phyloP scores from a whole-genome alignment of 2,888 invertebrate species.

The Spodoptera littoralis region DNA sequence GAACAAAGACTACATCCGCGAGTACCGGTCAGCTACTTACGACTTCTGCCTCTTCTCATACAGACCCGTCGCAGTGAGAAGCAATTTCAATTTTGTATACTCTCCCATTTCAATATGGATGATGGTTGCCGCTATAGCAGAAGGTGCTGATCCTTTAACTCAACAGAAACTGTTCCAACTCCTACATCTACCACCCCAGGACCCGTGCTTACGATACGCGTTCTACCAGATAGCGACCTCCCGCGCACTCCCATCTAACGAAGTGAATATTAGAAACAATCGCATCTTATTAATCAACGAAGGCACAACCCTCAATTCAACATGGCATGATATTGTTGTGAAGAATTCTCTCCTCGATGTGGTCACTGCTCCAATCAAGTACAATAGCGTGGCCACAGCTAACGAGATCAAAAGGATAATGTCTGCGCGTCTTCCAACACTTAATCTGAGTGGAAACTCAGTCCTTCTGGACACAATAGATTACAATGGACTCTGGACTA shows the following conservation, averaged over 20 bases:
- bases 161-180: slow-evolving; percentile 50
- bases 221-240: slow-evolving; percentile 48
- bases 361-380: slow-evolving; percentile 40
- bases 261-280: slow-evolving; percentile 46
- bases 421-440: slow-evolving; percentile 27
- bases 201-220: slow-evolving; percentile 44
- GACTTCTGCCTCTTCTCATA: slow-evolving; percentile 8
- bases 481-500: slow-evolving; percentile 52
- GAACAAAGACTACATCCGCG: slow-evolving; percentile 9
- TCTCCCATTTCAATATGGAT: slow-evolving; percentile 44
- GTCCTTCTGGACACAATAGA: slow-evolving; percentile 55
- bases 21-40: slow-evolving; percentile 24
- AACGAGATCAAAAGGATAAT: slow-evolving; percentile 34
- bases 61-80: slow-evolving; percentile 7
- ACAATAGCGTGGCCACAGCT: slow-evolving; percentile 24
- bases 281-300: slow-evolving; percentile 55
- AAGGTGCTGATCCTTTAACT: slow-evolving; percentile 38
- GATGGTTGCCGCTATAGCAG: slow-evolving; percentile 48
- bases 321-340: slow-evolving; percentile 49
- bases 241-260: slow-evolving; percentile 19
- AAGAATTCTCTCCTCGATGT: slow-evolving; percentile 42
- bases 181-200: slow-evolving; percentile 52
- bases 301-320: slow-evolving; percentile 31
- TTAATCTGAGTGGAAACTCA: slow-evolving; percentile 55
- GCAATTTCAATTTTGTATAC: slow-evolving; percentile 35